phyloP scores from a whole-genome alignment of 2,888 invertebrate species.

The Melinaea marsaeus region DNA sequence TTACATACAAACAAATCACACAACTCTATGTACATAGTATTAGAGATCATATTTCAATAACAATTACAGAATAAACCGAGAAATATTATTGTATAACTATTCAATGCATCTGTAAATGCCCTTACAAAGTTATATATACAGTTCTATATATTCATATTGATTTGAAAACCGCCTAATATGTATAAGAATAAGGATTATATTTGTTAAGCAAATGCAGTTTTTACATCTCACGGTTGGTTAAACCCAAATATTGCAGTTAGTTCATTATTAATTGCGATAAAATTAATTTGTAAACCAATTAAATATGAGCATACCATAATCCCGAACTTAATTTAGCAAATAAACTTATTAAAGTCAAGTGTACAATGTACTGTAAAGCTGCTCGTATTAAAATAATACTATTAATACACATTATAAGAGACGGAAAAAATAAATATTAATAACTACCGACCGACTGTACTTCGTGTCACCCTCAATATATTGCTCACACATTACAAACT shows the following conservation, averaged over 20 bases:
- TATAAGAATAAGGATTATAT: conserved; percentile 6
- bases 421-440: no score
- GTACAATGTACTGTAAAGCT: no score
- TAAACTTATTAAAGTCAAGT: no score
- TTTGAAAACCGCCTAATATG: background rate
- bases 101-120: conserved; percentile 26
- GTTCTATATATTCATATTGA: conserved; percentile 1
- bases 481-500: no score
- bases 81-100: conserved; percentile 16
- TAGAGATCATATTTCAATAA: conserved; percentile 17
- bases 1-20: background rate
- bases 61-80: background rate
- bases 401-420: no score
- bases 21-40: conserved; percentile 4
- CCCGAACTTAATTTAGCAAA: no score
- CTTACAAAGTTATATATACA: conserved; percentile 26
- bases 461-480: no score
- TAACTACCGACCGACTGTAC: no score
- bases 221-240: background rate
- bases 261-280: background rate
- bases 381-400: no score
- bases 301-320: no score
- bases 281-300: no score
- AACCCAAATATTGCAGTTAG: background rate
- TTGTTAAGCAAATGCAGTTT: conserved; percentile 1